phyloP scores from a whole-genome alignment of 2,888 invertebrate species.

The Cylloceria caligata region DNA sequence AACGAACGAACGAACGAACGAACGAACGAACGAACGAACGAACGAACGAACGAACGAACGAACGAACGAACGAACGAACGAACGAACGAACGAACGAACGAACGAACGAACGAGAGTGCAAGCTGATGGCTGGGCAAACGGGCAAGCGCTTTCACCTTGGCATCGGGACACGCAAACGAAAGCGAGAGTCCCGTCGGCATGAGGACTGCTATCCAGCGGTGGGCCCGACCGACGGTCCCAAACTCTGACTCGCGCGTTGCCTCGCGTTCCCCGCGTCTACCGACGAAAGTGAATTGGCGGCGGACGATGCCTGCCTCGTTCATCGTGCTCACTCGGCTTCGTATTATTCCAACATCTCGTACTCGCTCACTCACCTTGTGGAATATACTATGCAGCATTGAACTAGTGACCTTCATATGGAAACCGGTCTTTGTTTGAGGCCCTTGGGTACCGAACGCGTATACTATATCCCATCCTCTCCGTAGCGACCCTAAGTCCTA shows the following conservation, averaged over 20 bases:
- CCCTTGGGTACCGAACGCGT: slow-evolving; percentile 61
- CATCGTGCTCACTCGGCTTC: slow-evolving; percentile 29
- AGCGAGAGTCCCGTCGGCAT: slow-evolving; percentile 57
- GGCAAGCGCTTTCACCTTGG: slow-evolving; percentile 63
- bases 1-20: too few species aligned
- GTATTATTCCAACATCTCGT: slow-evolving; percentile 34
- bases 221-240: slow-evolving; percentile 6
- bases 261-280: slow-evolving; percentile 9
- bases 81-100: too few species aligned
- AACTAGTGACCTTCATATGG: slow-evolving; percentile 84
- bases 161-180: slow-evolving; percentile 60
- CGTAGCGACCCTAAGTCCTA: slow-evolving; percentile 69
- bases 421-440: slow-evolving; percentile 82
- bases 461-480: slow-evolving; percentile 70
- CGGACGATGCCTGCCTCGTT: slow-evolving; percentile 35
- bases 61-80: too few species aligned
- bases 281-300: slow-evolving; percentile 71
- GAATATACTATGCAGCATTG: slow-evolving; percentile 76
- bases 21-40: too few species aligned
- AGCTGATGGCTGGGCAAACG: slow-evolving; percentile 65
- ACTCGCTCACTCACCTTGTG: slow-evolving; percentile 40
- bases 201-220: neutral
- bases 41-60: too few species aligned
- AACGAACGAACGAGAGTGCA: slow-evolving; percentile 69
- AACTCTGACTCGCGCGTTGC: slow-evolving; percentile 14